phyloP scores from a whole-genome alignment of 2,888 invertebrate species.

The Amaurobius ferox region DNA sequence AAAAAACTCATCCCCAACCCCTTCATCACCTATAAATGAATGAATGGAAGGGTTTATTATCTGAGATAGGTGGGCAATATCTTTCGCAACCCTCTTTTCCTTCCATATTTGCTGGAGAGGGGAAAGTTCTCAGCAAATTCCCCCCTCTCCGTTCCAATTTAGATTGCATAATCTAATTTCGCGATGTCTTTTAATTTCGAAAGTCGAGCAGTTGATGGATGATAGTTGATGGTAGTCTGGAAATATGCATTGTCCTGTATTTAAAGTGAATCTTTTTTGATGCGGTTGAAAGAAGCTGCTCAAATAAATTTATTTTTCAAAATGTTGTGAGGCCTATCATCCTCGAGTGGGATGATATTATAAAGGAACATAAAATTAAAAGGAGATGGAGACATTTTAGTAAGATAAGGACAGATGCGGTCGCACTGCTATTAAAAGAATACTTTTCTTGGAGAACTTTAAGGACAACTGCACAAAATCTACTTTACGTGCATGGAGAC shows the following conservation, averaged over 20 bases:
- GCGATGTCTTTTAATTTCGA: conserved; percentile 44
- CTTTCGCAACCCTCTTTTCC: neutral
- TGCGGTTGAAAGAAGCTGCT: neutral
- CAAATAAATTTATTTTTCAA: neutral
- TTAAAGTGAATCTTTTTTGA: neutral
- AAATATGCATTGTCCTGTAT: conserved; percentile 5
- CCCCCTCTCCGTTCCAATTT: conserved; percentile 40
- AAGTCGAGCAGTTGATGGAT: conserved; percentile 40
- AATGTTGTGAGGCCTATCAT: too few species aligned
- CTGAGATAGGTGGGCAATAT: conserved; percentile 38
- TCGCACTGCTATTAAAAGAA: too few species aligned
- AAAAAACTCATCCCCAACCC: conserved; percentile 19
- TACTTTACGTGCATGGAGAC: too few species aligned
- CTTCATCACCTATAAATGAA: conserved; percentile 37
- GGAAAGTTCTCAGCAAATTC: neutral
- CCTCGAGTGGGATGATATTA: too few species aligned
- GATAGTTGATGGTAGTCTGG: conserved; percentile 32
- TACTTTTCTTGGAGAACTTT: too few species aligned
- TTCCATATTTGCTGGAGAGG: neutral
- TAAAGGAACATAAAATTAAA: too few species aligned
- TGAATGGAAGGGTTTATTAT: conserved; percentile 40
- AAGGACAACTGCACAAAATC: too few species aligned
- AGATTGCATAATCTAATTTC: conserved; percentile 64
- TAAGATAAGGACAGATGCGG: too few species aligned
- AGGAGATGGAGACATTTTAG: too few species aligned